phyloP scores from a whole-genome alignment of 2,113 vertebrate species.

The Sinosuthora webbiana region DNA sequence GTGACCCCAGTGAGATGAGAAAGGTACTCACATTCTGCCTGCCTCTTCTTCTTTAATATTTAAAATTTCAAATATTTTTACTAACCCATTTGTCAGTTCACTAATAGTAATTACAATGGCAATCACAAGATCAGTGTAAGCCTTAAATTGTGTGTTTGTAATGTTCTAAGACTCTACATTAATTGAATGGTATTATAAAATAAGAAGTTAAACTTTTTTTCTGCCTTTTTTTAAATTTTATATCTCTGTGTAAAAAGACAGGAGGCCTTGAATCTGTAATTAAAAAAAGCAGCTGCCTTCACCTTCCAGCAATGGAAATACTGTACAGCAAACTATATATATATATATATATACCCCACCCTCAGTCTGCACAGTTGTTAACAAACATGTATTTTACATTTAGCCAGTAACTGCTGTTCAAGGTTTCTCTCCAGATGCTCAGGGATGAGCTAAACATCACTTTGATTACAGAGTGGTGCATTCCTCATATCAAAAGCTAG shows the following conservation, averaged over 20 bases:
- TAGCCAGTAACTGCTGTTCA: background rate
- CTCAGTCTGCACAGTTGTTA: background rate
- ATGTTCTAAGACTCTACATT: background rate
- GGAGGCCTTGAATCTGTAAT: background rate
- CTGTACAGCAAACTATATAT: background rate
- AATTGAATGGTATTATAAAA: background rate
- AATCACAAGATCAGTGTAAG: background rate
- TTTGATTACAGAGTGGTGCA: background rate
- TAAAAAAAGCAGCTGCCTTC: background rate
- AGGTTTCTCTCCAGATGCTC: background rate
- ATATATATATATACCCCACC: fast-evolving
- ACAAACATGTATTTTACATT: background rate
- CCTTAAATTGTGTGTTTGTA: background rate
- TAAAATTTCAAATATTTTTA: background rate
- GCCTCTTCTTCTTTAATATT: background rate
- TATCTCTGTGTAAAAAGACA: background rate
- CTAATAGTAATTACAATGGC: background rate
- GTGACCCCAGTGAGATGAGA: background rate
- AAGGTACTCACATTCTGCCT: background rate
- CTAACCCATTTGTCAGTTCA: background rate
- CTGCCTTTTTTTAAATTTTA: background rate
- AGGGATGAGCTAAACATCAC: background rate
- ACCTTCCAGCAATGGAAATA: background rate
- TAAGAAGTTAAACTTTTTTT: background rate
- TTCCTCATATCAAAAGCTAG: conserved; percentile 2